phyloP scores from a whole-genome alignment of 30 jellyfish, hydroid and myxozoan species.

The Chrysaora quinquecirrha region DNA sequence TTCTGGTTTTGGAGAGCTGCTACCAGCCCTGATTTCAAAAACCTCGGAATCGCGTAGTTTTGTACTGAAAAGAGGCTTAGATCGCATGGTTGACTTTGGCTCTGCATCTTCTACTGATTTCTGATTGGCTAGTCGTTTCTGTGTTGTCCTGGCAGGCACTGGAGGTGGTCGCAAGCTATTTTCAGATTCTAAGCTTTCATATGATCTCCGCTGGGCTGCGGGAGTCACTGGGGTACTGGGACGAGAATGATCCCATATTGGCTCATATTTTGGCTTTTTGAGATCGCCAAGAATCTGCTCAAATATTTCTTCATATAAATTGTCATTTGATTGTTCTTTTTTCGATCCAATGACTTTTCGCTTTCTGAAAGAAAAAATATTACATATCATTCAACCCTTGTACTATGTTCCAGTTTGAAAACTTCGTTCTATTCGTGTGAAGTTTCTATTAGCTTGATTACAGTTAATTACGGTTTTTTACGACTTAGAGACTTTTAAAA shows the following conservation, averaged over 20 bases:
- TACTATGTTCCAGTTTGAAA: neutral
- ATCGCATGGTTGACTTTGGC: too few relatives aligned
- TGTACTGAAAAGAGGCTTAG: neutral
- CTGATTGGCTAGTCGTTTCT: neutral
- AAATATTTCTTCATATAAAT: constrained; percentile 77
- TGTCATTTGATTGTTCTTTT: constrained; percentile 23
- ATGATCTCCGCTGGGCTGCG: neutral
- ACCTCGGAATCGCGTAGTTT: neutral
- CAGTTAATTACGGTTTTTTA: too few relatives aligned
- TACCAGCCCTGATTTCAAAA: neutral
- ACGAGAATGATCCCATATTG: constrained; percentile 64
- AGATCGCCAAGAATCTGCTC: constrained; percentile 83
- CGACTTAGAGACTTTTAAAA: too few relatives aligned
- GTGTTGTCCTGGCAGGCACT: constrained; percentile 9
- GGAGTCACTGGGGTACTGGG: constrained; percentile 55
- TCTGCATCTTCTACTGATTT: too few relatives aligned
- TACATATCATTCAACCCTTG: neutral
- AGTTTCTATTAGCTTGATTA: too few relatives aligned
- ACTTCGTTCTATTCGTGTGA: too few relatives aligned
- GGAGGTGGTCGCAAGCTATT: constrained; percentile 1
- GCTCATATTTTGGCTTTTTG: constrained; percentile 44
- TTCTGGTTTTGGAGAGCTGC: neutral
- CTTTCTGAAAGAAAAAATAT: constrained; percentile 16
- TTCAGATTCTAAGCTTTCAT: constrained; percentile 6
- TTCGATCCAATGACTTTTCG: neutral